Percentiles rank a stretch among this genome's conserved stretches.
phyloP scores from a whole-genome alignment of 2,888 invertebrate genomes.

The Criorhina ranunculi region DNA sequence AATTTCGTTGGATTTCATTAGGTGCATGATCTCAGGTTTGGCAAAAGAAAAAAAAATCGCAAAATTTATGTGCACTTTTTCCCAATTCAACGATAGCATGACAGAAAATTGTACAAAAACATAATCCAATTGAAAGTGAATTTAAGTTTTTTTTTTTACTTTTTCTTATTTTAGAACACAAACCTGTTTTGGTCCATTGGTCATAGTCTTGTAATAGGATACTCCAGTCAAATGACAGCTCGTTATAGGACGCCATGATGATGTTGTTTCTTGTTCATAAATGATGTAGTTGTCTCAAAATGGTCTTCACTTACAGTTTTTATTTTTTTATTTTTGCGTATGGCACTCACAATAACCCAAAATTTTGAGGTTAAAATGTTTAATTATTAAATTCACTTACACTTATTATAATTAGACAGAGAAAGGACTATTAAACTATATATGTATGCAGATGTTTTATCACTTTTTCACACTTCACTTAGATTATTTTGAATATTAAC shows the following conservation, averaged over 20 bases:
- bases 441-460: constrained; percentile 8
- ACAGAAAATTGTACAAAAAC: background rate
- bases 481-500: constrained; percentile 49
- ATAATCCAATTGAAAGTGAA: constrained; percentile 14
- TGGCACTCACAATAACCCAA: constrained; percentile 51
- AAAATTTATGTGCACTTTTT: too few species aligned
- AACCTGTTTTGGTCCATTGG: constrained; percentile 80
- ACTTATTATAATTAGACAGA: constrained; percentile 15
- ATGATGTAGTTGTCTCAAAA: constrained; percentile 17
- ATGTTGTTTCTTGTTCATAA: constrained; percentile 33
- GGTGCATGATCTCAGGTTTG: background rate
- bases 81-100: too few species aligned
- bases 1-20: background rate
- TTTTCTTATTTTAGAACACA: constrained; percentile 62
- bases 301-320: constrained; percentile 62
- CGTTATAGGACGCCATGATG: constrained; percentile 79
- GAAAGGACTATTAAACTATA: background rate
- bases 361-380: constrained; percentile 18
- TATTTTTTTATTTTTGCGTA: constrained; percentile 13
- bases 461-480: constrained; percentile 26
- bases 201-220: constrained; percentile 78
- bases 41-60: too few species aligned
- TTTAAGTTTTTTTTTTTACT: background rate
- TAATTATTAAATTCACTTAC: constrained; percentile 39
- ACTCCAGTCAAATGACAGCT: constrained; percentile 79